Base-by-base conservation (phyloP, 2,888 invertebrate genomes). In the Morpho helenor region DNA sequence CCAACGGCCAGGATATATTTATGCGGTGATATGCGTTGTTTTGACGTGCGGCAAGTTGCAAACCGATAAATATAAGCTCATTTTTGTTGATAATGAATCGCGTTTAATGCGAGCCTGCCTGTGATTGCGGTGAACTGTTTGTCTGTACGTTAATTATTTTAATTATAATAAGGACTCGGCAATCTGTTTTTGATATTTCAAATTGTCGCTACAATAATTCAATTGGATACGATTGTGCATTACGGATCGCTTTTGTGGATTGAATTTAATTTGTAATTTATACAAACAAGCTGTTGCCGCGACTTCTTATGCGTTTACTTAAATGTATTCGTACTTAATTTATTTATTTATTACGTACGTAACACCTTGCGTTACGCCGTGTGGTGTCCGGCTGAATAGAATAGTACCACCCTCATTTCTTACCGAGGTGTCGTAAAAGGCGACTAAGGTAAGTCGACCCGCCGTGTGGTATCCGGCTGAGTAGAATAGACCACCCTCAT, bases 81-180 rank as follows among this genome's bases (percentile, higher is more conserved):
- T 90, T 89, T 89, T 89, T 89, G 87, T 78, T 88, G 82, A 87
- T 90, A 88, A 89, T 87, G 86, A 87, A 84, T 85, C 78, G 80
- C 74, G 76, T 80, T 81, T 82, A 84, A 84, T 80, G 78, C 80
- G 79, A 82, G 80, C 74, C 76, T 89, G 89, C 77, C 78, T 81
- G 81, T 89, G 89, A 88, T 80, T 88, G 89, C 88, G 89, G 89
- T 85, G 62, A 65, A 69, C 68, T 66, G 69, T 72, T 69, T 65
- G 72, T 71, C 68, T 63, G 72, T 70, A 68, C 64, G 59, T 67
- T 71, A 71, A 72, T 72, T 71, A 72, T 72, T 72, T 71, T 68
- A 71, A 72, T 72, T 71, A 72, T 70, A 67, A 64, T 69, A 70
- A 67, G 66, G 66, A 65, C 64, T 56, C 64, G 59, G 59, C 66